Evolutionary conservation across 2,797 vertebrate species (phyloP).

Genomic region (Loris lydekkerianus): DNA sequence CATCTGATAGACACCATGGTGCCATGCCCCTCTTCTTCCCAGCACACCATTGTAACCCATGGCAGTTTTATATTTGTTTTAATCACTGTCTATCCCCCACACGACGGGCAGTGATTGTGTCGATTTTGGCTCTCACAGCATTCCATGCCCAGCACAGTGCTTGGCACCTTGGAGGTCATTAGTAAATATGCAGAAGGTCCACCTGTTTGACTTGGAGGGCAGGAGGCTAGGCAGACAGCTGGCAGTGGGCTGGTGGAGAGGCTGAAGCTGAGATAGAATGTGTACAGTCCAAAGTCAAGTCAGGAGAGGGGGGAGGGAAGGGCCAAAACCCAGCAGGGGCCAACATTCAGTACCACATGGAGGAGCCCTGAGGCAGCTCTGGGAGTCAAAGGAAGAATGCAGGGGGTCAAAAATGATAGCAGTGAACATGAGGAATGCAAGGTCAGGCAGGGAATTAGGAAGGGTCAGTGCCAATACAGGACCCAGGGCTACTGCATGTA

Average conservation of each 20-base stretch:
- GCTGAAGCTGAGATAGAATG: background rate
- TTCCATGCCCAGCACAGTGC: background rate
- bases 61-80: slow-evolving; percentile 12
- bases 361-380: background rate
- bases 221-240: background rate
- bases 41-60: background rate
- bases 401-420: background rate
- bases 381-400: background rate
- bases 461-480: background rate
- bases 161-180: background rate
- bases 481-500: background rate
- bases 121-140: background rate
- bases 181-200: slow-evolving; percentile 16
- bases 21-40: background rate
- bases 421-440: background rate
- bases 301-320: background rate
- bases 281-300: background rate
- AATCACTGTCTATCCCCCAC: background rate
- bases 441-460: background rate
- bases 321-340: background rate
- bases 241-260: background rate
- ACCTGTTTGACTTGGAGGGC: background rate
- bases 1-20: background rate
- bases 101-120: background rate
- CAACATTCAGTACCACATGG: background rate